phyloP scores from a whole-genome alignment of 2,888 invertebrate genomes.

The Molorchus minor region DNA sequence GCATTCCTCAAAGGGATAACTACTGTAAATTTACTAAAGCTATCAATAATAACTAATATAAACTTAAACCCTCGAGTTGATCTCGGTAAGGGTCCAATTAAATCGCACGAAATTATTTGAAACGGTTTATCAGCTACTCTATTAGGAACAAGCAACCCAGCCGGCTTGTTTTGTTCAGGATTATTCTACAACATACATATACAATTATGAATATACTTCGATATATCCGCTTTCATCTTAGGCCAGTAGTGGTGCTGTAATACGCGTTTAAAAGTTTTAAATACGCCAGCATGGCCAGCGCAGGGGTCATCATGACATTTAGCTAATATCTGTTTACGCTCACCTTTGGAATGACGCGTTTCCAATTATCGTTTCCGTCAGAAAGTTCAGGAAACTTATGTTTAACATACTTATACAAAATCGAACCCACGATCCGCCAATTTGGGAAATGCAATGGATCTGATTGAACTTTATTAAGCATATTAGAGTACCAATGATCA shows the following conservation, averaged over 20 bases:
- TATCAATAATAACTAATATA: no score
- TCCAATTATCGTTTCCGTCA: constrained; percentile 31
- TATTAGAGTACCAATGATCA: constrained; percentile 34
- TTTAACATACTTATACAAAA: constrained; percentile 35
- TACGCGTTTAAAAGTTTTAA: constrained; percentile 13
- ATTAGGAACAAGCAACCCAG: constrained; percentile 19
- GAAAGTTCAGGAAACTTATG: constrained; percentile 16
- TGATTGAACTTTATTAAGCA: constrained; percentile 23
- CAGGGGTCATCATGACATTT: constrained; percentile 18
- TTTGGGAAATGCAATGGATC: no score
- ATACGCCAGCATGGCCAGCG: constrained; percentile 12
- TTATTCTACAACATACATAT: constrained; percentile 21
- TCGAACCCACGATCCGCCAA: constrained; percentile 27
- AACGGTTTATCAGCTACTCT: constrained; percentile 15
- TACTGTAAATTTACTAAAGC: constrained; percentile 37
- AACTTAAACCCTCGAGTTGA: constrained; percentile 23
- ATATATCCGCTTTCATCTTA: constrained; percentile 26
- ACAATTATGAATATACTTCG: constrained; percentile 26
- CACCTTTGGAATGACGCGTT: no score
- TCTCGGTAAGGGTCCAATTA: constrained; percentile 37
- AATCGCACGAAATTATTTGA: no score
- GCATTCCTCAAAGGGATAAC: constrained; percentile 33
- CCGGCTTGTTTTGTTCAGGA: constrained; percentile 19
- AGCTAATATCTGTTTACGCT: constrained; percentile 23
- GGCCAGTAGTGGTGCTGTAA: constrained; percentile 26